These are phyloP conservation scores for Ammodytes marinus DNA, from an alignment of 2,113 vertebrate genomes.

Conservation along the genomic window DNA sequence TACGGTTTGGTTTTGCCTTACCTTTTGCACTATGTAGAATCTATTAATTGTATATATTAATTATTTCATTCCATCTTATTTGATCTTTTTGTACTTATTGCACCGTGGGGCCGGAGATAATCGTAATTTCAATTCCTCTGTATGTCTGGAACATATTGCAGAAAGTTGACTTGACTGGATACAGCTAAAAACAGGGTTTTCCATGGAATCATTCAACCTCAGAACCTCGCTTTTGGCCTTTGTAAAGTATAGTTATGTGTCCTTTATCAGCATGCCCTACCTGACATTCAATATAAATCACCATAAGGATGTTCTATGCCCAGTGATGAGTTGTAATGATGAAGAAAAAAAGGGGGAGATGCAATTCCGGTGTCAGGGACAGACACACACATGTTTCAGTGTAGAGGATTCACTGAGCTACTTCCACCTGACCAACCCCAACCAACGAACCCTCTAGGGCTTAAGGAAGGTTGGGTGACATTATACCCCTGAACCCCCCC, in stretches of 20 bases:
- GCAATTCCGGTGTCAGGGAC: not conserved
- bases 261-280: constrained; percentile 8
- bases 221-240: constrained; percentile 10
- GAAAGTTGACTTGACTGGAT: no score
- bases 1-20: no score
- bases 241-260: not conserved
- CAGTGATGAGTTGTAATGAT: not conserved
- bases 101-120: no score
- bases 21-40: no score
- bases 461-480: constrained; percentile 58
- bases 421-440: constrained; percentile 52
- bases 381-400: constrained; percentile 11
- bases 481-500: not conserved
- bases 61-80: no score
- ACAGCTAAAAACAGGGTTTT: no score
- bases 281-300: constrained; percentile 4
- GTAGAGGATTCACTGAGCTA: constrained; percentile 34
- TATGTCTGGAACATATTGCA: no score
- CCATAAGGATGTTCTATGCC: not conserved
- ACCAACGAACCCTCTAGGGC: constrained; percentile 23
- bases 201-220: not conserved
- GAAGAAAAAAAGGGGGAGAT: not conserved
- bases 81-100: no score
- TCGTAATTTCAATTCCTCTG: no score
- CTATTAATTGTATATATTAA: no score